Percentiles rank a stretch among this genome's conserved stretches.
These are phyloP conservation scores for Cosmopolites sordidus DNA, from an alignment of 2,888 invertebrate species.

Conservation along the genomic window DNA sequence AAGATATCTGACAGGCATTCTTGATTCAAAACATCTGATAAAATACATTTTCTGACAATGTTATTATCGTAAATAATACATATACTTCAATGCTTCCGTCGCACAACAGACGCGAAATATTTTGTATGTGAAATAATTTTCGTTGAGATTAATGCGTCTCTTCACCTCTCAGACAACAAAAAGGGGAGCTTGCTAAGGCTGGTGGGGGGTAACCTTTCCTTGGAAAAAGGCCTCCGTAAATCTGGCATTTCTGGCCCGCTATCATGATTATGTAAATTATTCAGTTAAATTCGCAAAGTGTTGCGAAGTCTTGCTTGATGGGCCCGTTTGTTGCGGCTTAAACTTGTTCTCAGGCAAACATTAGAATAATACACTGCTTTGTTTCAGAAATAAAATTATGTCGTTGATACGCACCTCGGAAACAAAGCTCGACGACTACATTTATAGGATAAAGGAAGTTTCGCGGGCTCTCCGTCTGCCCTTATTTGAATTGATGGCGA, in stretches of 20 bases:
- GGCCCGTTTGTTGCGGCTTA: conserved; percentile 19
- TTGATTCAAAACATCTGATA: no score
- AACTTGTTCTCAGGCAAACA: conserved; percentile 20
- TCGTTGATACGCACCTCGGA: conserved; percentile 12
- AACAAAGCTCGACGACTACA: conserved; percentile 15
- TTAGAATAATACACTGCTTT: conserved; percentile 20
- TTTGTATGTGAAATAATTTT: conserved; percentile 1
- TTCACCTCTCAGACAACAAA: conserved; percentile 11
- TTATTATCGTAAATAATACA: no score
- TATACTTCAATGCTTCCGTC: no score
- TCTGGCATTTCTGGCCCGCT: conserved; percentile 7
- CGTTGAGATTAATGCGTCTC: conserved; percentile 9
- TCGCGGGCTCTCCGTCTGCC: neutral
- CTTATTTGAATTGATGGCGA: neutral
- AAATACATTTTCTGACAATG: no score
- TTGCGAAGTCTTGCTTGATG: conserved; percentile 20
- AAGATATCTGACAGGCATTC: no score
- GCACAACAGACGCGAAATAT: no score
- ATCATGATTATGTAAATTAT: conserved; percentile 25
- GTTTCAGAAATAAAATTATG: conserved; percentile 20
- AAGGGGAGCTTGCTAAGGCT: neutral
- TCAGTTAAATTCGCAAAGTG: conserved; percentile 23
- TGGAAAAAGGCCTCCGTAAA: conserved; percentile 12
- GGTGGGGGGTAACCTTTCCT: no score
- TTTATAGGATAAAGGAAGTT: neutral